A percentile compares a stretch with the other conserved stretches of the same genome.
Evolutionary conservation across 2,113 vertebrate species (phyloP).

Genomic region (Apteryx owenii): DNA sequence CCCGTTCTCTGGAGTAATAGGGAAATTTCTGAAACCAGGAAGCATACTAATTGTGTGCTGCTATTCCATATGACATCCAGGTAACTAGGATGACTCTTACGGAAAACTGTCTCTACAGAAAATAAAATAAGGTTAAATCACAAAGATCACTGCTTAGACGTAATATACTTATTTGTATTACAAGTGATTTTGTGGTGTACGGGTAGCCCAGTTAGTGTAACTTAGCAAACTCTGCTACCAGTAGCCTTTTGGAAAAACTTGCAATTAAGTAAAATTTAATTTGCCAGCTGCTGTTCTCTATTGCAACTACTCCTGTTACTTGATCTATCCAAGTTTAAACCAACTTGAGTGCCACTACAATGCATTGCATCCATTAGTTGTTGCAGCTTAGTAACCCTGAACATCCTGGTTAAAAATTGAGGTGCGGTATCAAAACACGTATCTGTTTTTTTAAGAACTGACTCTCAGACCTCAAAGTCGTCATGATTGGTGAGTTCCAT

Average conservation of each 20-base stretch:
- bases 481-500: not conserved
- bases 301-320: not conserved
- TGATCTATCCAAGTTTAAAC: not conserved
- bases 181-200: not conserved
- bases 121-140: not conserved
- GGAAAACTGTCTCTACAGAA: not conserved
- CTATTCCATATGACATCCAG: not conserved
- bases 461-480: not conserved
- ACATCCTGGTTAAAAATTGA: not conserved
- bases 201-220: not conserved
- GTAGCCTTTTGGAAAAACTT: not conserved
- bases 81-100: not conserved
- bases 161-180: not conserved
- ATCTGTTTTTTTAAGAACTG: not conserved
- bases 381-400: not conserved
- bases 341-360: not conserved
- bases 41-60: not conserved
- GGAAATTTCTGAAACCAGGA: not conserved
- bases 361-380: not conserved
- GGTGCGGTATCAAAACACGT: not conserved
- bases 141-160: not conserved
- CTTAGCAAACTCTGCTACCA: not conserved
- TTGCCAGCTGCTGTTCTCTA: not conserved
- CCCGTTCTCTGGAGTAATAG: not conserved
- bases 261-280: not conserved